Evolutionary conservation across 2,797 vertebrate species (phyloP).

Genomic region (Notolepis coatsorum): DNA sequence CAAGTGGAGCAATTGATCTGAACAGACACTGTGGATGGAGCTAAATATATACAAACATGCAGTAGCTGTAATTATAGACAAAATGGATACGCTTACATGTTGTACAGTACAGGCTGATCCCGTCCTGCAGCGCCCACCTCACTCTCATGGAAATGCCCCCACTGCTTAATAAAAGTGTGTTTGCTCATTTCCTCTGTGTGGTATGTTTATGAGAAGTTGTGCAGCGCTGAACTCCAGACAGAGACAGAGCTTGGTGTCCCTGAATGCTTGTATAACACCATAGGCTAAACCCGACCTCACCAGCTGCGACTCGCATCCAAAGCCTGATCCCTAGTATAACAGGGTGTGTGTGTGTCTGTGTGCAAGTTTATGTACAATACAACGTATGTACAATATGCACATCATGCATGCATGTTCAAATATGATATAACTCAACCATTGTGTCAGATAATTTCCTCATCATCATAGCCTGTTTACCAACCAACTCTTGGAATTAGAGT

Average conservation of each 20-base stretch:
- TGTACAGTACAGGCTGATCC: constrained; percentile 14
- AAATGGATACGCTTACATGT: constrained; percentile 13
- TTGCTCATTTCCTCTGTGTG: constrained; percentile 1
- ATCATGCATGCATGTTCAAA: too few relatives aligned
- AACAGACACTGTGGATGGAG: neutral
- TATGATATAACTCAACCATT: too few relatives aligned
- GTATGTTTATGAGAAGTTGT: constrained; percentile 10
- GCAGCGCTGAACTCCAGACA: constrained; percentile 50
- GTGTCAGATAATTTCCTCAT: too few relatives aligned
- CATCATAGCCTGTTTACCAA: too few relatives aligned
- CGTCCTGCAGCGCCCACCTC: constrained; percentile 27
- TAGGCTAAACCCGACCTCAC: constrained; percentile 40
- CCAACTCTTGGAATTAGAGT: too few relatives aligned
- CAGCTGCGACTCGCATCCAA: constrained; percentile 57
- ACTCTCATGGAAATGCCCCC: constrained; percentile 38
- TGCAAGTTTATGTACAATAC: neutral
- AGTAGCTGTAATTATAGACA: constrained; percentile 8
- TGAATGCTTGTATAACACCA: constrained; percentile 61
- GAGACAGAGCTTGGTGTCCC: constrained; percentile 29
- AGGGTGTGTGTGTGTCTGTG: neutral
- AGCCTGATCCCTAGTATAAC: constrained; percentile 34
- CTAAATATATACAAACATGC: neutral
- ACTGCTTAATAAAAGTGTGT: constrained; percentile 38
- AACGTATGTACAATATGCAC: too few relatives aligned
- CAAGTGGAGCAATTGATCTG: too few relatives aligned